These are phyloP conservation scores for Chaetops frenatus DNA, from an alignment of 2,113 vertebrate genomes.

Conservation along the genomic window DNA sequence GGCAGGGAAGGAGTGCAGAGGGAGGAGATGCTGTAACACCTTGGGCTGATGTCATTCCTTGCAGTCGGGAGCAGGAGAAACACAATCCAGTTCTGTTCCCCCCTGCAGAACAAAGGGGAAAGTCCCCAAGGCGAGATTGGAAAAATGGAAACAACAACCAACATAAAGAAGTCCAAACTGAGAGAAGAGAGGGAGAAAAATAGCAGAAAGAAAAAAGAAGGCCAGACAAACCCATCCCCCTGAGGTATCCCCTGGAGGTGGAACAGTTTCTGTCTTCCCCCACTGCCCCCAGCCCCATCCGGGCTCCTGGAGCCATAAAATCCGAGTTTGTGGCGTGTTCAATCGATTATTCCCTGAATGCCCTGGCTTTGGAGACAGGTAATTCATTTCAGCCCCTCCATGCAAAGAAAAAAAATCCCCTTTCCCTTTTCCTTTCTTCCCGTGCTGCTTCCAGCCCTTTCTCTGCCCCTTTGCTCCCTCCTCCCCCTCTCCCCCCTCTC, in stretches of 20 bases:
- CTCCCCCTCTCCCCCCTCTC: not conserved
- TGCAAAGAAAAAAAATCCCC: not conserved
- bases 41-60: not conserved
- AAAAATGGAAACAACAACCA: not conserved
- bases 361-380: conserved; percentile 53
- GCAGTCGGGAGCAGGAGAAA: not conserved
- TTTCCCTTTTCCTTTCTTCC: not conserved
- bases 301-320: conserved; percentile 24
- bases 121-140: not conserved
- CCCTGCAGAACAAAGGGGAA: not conserved
- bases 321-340: conserved; percentile 43
- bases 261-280: not conserved
- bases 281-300: not conserved
- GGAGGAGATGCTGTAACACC: not conserved
- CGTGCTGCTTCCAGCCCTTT: not conserved
- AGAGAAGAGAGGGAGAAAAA: not conserved
- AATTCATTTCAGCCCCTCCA: conserved; percentile 57
- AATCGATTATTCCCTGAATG: conserved; percentile 57
- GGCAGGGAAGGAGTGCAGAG: not conserved
- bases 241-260: not conserved
- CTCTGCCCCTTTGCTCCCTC: not conserved
- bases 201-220: not conserved
- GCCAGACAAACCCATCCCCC: not conserved
- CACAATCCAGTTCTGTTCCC: conserved; percentile 1
- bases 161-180: not conserved